These are phyloP conservation scores for Agrochola litura DNA, from an alignment of 2,888 invertebrate genomes.

Conservation along the genomic window DNA sequence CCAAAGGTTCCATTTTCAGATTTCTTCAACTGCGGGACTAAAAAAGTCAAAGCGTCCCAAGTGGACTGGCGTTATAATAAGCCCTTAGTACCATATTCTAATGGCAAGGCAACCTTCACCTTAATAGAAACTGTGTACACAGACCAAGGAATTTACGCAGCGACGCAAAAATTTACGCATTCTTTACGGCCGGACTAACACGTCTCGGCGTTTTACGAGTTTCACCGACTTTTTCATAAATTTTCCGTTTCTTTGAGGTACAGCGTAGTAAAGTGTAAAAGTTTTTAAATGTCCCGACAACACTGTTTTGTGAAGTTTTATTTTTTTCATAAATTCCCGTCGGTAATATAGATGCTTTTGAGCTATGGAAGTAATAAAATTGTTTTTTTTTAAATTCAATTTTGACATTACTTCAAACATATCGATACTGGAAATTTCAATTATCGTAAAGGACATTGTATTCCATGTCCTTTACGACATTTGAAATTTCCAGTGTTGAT, in stretches of 20 bases:
- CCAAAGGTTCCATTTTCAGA: neutral
- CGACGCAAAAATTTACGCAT: conserved; percentile 41
- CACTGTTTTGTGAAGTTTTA: conserved; percentile 39
- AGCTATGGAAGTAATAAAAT: neutral
- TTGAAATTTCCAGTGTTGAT: too few species aligned
- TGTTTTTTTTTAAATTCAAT: neutral
- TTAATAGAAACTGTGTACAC: conserved; percentile 7
- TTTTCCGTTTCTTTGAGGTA: conserved; percentile 40
- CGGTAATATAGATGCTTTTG: conserved; percentile 23
- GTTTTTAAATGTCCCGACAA: conserved; percentile 56
- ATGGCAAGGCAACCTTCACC: conserved; percentile 9
- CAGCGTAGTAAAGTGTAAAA: conserved; percentile 49
- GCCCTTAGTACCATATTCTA: neutral
- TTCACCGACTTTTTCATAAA: conserved; percentile 55
- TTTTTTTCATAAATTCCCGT: conserved; percentile 21
- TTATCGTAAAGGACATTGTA: too few species aligned
- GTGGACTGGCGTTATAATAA: neutral
- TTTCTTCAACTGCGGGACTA: neutral
- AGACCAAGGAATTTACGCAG: conserved; percentile 29
- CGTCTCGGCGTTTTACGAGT: conserved; percentile 59
- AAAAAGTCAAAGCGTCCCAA: neutral
- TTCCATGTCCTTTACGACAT: too few species aligned
- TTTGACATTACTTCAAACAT: neutral
- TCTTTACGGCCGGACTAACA: conserved; percentile 53
- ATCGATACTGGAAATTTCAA: too few species aligned